Conservation (phyloP, 37 sponge, comb jelly and placozoan species). For the Halichondria panicea region DNA sequence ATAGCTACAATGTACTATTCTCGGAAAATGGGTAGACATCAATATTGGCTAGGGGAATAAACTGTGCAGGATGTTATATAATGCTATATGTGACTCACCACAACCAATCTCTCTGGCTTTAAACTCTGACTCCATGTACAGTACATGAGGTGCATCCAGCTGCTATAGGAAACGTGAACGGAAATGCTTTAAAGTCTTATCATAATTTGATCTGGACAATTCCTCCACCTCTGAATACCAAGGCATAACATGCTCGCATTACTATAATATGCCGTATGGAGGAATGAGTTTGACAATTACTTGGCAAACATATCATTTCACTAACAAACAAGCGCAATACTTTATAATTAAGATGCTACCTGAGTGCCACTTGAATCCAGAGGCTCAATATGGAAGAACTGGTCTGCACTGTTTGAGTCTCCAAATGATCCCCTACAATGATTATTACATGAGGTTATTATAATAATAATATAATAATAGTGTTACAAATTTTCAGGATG, state of each 20-base stretch:
- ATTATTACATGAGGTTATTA: background rate
- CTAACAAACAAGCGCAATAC: no score
- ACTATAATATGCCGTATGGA: no score
- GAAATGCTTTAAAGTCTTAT: no score
- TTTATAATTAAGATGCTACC: background rate
- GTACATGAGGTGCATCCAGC: slow-evolving; percentile 54
- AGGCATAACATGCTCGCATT: no score
- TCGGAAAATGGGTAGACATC: background rate
- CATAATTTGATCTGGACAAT: no score
- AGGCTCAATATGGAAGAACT: slow-evolving; percentile 63
- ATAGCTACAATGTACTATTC: slow-evolving; percentile 2
- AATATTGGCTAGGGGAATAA: no score
- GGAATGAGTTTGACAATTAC: background rate
- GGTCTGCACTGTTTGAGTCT: slow-evolving; percentile 8
- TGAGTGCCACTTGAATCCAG: slow-evolving; percentile 1
- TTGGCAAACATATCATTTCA: no score
- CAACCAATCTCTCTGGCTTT: slow-evolving; percentile 24
- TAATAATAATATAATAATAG: background rate
- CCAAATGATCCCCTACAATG: slow-evolving; percentile 75
- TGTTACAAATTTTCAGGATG: background rate
- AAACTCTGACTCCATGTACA: slow-evolving; percentile 20
- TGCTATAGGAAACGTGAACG: background rate
- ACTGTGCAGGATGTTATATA: no score
- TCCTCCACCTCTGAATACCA: no score
- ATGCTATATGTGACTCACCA: slow-evolving; percentile 31